Conservation (phyloP, 2,888 invertebrate species). For the Cataglyphis albicans region DNA sequence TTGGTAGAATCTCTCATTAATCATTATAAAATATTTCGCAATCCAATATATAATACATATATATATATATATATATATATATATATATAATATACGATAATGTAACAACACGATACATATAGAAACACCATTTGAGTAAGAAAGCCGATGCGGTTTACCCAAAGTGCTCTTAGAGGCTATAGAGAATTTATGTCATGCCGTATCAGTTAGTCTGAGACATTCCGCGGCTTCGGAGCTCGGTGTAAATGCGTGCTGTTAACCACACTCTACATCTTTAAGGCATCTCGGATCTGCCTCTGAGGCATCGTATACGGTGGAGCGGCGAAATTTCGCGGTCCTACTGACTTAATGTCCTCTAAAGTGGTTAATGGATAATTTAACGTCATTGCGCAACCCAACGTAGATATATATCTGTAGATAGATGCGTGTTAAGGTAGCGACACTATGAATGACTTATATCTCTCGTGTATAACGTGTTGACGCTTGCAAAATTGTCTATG, state of each 20-base stretch:
- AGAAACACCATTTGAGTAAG: constrained; percentile 20
- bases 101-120: neutral
- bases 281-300: constrained; percentile 39
- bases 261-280: constrained; percentile 69
- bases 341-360: constrained; percentile 63
- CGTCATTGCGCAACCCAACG: constrained; percentile 33
- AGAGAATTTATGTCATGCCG: constrained; percentile 63
- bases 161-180: constrained; percentile 49
- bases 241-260: constrained; percentile 63
- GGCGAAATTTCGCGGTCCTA: constrained; percentile 50
- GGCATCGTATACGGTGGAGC: constrained; percentile 20
- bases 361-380: constrained; percentile 74
- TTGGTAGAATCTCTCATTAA: neutral
- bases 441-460: constrained; percentile 42
- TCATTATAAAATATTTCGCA: neutral
- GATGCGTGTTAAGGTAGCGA: constrained; percentile 19
- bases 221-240: constrained; percentile 58
- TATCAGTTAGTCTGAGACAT: constrained; percentile 59
- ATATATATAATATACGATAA: neutral
- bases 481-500: constrained; percentile 25
- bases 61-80: neutral
- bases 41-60: neutral
- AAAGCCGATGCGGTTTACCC: constrained; percentile 38
- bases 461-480: constrained; percentile 29
- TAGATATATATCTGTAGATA: neutral